Evolutionary conservation across 2,888 invertebrate genomes (phyloP), one percentile per base, ranked within the genome.

Genomic region (Orthosia incerta): DNA sequence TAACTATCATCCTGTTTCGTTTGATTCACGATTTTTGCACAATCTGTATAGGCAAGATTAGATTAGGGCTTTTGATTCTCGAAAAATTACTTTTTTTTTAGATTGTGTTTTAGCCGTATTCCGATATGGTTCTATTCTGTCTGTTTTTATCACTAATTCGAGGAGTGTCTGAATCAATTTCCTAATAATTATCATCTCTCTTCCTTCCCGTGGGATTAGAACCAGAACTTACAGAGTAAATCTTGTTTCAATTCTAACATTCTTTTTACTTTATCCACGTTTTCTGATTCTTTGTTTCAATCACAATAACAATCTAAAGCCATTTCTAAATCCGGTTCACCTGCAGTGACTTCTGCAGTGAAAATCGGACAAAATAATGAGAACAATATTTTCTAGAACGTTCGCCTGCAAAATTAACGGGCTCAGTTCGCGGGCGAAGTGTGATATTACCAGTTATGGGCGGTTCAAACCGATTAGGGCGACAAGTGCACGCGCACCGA

Each of bases 381-480:
- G 79, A 81, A 77, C 51, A 89, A 89, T 87, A 89, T 88, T 89
- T 87, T 84, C 87, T 78, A 82, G 84, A 85, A 80, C 85, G 78
- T 74, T 86, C 80, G 80, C 84, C 77, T 79, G 87, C 84, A 81
- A 91, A 90, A 92, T 92, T 91, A 91, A 79, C 75, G 79, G 67
- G 71, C 53, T 71, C 80, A 84, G 88, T 87, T 83, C 75, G 86
- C 84, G 73, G 74, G 71, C 85, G 81, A 89, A 91, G 91, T 91
- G 93, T 89, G 91, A 92, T 89, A 89, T 90, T 91, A 90, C 89
- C 83, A 85, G 88, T 77, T 85, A 80, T 78, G 89, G 91, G 92
- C 90, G 91, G 91, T 74, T 78, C 87, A 46, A 70, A 77, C 82
- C 85, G 86, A 87, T 88, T 88, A 90, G 80, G 74, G 85, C 82